Conservation (phyloP, 2,797 vertebrate genomes). For the Clarias platycephalus region DNA sequence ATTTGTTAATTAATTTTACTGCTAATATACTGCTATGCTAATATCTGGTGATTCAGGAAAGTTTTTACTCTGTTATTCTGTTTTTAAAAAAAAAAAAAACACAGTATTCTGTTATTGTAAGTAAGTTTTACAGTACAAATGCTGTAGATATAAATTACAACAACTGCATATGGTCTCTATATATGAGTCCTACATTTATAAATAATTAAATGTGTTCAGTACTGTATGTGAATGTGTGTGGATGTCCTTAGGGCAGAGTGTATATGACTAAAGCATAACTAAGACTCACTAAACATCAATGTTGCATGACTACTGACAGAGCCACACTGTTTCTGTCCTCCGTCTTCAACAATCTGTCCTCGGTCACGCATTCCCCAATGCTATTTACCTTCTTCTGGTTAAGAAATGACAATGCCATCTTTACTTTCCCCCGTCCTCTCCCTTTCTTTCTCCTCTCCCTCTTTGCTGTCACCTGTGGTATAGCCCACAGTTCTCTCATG, state of each 20-base stretch:
- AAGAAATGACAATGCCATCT: background rate
- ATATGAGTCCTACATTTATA: background rate
- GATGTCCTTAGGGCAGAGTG: background rate
- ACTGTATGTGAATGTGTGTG: background rate
- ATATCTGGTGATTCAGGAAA: background rate
- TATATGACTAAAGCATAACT: background rate
- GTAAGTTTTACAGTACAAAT: background rate
- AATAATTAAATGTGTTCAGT: background rate
- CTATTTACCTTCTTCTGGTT: background rate
- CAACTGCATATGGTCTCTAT: background rate
- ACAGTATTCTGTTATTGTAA: background rate
- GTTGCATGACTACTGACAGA: background rate
- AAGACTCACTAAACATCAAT: background rate
- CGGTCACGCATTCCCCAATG: background rate
- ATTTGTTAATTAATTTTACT: background rate
- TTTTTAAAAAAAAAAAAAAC: background rate
- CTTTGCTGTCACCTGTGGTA: background rate
- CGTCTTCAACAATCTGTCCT: background rate
- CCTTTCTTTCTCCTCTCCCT: background rate
- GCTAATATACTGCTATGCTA: background rate
- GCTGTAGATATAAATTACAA: background rate
- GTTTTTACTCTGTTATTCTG: no score
- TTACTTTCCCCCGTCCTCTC: background rate
- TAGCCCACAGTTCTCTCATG: background rate
- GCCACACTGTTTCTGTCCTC: constrained; percentile 1